Percentiles rank a stretch among this genome's conserved stretches.
phyloP scores from a whole-genome alignment of 2,113 vertebrate species.

The Phyllopteryx taeniolatus region DNA sequence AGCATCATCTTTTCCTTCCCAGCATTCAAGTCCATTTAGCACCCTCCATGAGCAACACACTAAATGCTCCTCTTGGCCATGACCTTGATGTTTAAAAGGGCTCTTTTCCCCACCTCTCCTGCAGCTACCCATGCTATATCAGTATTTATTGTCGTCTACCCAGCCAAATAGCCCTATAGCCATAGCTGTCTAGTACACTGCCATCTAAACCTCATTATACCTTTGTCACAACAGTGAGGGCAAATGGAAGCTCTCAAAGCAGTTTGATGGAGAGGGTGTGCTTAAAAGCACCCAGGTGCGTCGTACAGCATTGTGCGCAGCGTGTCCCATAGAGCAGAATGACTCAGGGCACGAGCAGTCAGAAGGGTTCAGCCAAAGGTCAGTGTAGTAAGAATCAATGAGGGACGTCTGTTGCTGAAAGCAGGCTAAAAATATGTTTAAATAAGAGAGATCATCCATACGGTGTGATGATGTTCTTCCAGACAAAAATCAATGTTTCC shows the following conservation, averaged over 20 bases:
- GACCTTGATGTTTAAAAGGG: conserved; percentile 69
- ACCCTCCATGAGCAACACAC: conserved; percentile 58
- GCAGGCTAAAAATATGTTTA: conserved; percentile 40
- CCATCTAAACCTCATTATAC: conserved; percentile 79
- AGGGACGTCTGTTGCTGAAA: conserved; percentile 48
- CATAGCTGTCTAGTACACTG: conserved; percentile 62
- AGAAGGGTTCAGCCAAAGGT: conserved; percentile 71
- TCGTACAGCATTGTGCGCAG: conserved; percentile 67
- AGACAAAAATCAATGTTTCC: conserved; percentile 41
- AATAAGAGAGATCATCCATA: conserved; percentile 37
- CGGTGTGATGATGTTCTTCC: conserved; percentile 27
- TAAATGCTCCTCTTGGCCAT: conserved; percentile 52
- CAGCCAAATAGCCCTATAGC: conserved; percentile 67
- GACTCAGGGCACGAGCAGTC: conserved; percentile 52
- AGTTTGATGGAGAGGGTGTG: conserved; percentile 70
- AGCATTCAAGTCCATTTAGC: conserved; percentile 25
- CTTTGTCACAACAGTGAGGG: conserved; percentile 69
- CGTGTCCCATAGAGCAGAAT: conserved; percentile 56
- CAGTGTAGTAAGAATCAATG: conserved; percentile 63
- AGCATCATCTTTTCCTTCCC: conserved; percentile 31
- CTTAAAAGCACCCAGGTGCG: conserved; percentile 77
- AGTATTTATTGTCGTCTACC: conserved; percentile 72
- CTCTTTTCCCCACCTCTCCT: conserved; percentile 39
- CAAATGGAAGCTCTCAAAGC: conserved; percentile 76
- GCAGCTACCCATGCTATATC: conserved; percentile 39